A percentile compares a stretch with the other conserved stretches of the same genome.
phyloP scores from a whole-genome alignment of 2,113 vertebrate species.

The Paraplagusia blochii region DNA sequence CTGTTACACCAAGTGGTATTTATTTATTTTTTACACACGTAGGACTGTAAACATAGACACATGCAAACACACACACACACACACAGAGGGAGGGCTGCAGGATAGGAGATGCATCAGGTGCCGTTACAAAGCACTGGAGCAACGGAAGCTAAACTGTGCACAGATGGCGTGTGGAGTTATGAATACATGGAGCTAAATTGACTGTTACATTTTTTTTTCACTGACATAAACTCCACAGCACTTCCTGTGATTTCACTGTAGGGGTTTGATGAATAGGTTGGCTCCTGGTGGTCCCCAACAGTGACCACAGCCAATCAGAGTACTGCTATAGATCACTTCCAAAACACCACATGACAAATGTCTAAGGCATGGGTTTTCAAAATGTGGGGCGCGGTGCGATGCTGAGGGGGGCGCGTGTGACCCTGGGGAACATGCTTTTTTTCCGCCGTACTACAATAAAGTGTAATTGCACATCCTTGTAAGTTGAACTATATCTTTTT shows the following conservation, averaged over 20 bases:
- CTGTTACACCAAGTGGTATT: slow-evolving; percentile 58
- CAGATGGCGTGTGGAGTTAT: slow-evolving; percentile 8
- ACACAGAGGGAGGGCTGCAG: slow-evolving; percentile 1
- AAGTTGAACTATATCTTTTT: too few species aligned
- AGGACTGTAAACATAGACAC: slow-evolving; percentile 42
- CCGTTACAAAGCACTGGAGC: background rate
- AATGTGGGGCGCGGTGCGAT: too few species aligned
- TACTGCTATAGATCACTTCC: too few species aligned
- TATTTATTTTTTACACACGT: slow-evolving; percentile 61
- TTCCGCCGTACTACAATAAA: too few species aligned
- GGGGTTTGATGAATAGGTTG: slow-evolving; percentile 1
- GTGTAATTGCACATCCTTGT: too few species aligned
- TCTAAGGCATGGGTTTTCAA: too few species aligned
- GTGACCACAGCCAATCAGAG: too few species aligned
- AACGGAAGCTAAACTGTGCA: slow-evolving; percentile 17
- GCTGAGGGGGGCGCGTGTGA: too few species aligned
- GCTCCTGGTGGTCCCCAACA: too few species aligned
- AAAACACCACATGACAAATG: too few species aligned
- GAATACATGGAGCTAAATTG: background rate
- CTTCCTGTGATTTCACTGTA: slow-evolving; percentile 6
- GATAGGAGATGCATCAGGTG: slow-evolving; percentile 31
- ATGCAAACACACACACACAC: slow-evolving; percentile 22
- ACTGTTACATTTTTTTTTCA: slow-evolving; percentile 32
- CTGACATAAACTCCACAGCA: slow-evolving; percentile 3
- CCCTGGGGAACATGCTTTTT: too few species aligned